Evolutionary conservation across 2,113 vertebrate genomes (phyloP), one percentile per base, ranked within the genome.

Genomic region (Myiagra hebetior): DNA sequence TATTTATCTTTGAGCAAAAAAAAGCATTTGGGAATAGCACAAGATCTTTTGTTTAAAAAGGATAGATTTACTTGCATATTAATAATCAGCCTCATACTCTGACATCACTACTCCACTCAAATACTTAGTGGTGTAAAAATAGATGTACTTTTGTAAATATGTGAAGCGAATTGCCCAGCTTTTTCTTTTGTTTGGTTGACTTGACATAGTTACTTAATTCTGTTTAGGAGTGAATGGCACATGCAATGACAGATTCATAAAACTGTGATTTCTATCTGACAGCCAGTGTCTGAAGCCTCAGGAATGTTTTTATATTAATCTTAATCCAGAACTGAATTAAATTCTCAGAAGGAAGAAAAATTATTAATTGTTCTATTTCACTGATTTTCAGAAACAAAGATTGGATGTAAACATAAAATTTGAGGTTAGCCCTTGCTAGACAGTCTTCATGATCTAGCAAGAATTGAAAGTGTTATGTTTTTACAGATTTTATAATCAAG

Each of bases 11-110:
- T 0, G 0, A 95, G 64, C 3, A 81, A 83, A 93, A 68, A 68
- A 82, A 82, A 85, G 12, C 57, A 64, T 84, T 27, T 86, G 56
- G 78, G 83, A 95, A 8, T 65, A 86, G 28, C 10, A 3, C 28
- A 95, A 90, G 11, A 33, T 75, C 47, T 94, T 93, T 86, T 41
- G 55, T 85, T 95, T 93, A 52, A 89, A 95, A 94, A 59, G 11
- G 73, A 69, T 74, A 84, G 79, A 89, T 28, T 52, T 79, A 80
- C 16, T 52, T 74, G 46, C 28, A 79, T 80, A 85, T 83, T 81
- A 76, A 81, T 80, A 93, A 78, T 41, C 68, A 75, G 6, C 26
- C 10, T 83, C 50, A 46, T 1, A 4, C 11, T 84, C 39, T 47
- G 35, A 21, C 23, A 85, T 74, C 31, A 68, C 17, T 49, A 56